phyloP scores from a whole-genome alignment of 2,113 vertebrate species.

The Notothenia rossii region DNA sequence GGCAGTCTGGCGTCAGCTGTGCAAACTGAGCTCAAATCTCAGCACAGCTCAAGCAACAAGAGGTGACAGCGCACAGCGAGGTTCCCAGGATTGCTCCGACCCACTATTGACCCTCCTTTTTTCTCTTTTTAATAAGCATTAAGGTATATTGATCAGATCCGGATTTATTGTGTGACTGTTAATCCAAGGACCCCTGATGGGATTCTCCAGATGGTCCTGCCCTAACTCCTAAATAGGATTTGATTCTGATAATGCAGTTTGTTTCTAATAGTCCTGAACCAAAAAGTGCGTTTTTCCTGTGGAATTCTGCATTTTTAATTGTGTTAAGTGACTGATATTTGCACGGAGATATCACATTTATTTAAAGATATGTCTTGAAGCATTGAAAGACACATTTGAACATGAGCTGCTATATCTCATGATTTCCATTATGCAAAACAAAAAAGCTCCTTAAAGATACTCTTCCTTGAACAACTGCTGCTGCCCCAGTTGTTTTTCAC shows the following conservation, averaged over 20 bases:
- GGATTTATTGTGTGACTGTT: slow-evolving; percentile 57
- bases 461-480: slow-evolving; percentile 31
- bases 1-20: slow-evolving; percentile 24
- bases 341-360: not conserved
- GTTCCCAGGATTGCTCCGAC: slow-evolving; percentile 54
- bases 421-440: not conserved
- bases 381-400: not conserved
- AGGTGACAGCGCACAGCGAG: slow-evolving; percentile 49
- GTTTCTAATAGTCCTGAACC: not conserved
- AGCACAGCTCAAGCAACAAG: slow-evolving; percentile 34
- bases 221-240: slow-evolving; percentile 47
- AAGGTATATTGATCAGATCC: slow-evolving; percentile 67
- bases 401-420: not conserved
- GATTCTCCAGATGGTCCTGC: slow-evolving; percentile 67
- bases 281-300: not conserved
- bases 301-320: not conserved
- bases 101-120: slow-evolving; percentile 34
- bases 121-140: slow-evolving; percentile 41
- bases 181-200: slow-evolving; percentile 65
- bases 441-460: not conserved
- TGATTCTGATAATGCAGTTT: slow-evolving; percentile 36
- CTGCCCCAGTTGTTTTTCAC: slow-evolving; percentile 31
- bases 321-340: not conserved
- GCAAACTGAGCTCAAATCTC: slow-evolving; percentile 58
- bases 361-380: not conserved